These are phyloP conservation scores for Octodon degus DNA, from an alignment of 2,113 vertebrate genomes.

Conservation along the genomic window DNA sequence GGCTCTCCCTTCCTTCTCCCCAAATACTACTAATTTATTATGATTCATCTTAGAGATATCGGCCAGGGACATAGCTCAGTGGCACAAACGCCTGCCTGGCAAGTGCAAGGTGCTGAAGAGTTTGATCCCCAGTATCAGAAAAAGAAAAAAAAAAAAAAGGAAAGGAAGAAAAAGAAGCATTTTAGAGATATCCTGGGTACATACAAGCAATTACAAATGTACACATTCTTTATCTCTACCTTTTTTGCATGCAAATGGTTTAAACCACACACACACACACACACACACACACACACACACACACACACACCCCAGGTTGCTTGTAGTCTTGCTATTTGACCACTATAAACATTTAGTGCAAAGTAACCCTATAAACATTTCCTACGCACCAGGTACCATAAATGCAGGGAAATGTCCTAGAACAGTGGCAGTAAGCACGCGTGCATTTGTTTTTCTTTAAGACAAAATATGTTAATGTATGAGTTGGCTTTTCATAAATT, in stretches of 20 bases:
- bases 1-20: not conserved
- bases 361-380: not conserved
- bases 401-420: not conserved
- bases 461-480: not conserved
- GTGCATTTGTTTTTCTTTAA: not conserved
- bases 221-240: not conserved
- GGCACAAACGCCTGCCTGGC: too few species aligned
- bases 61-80: too few species aligned
- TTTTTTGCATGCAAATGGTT: slow-evolving; percentile 8
- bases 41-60: slow-evolving; percentile 8
- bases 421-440: not conserved
- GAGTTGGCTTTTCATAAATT: not conserved
- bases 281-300: not conserved
- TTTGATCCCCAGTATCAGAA: too few species aligned
- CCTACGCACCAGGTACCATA: not conserved
- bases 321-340: slow-evolving; percentile 31
- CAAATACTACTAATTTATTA: slow-evolving; percentile 22
- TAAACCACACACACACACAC: too few species aligned
- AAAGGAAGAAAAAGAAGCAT: too few species aligned
- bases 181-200: not conserved
- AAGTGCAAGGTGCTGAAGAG: too few species aligned
- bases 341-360: not conserved
- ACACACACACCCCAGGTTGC: not conserved
- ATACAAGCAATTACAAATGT: not conserved
- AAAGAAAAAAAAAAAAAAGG: too few species aligned